Base-by-base conservation (phyloP, 2,888 invertebrate genomes). In the Hypomecis atomaria region DNA sequence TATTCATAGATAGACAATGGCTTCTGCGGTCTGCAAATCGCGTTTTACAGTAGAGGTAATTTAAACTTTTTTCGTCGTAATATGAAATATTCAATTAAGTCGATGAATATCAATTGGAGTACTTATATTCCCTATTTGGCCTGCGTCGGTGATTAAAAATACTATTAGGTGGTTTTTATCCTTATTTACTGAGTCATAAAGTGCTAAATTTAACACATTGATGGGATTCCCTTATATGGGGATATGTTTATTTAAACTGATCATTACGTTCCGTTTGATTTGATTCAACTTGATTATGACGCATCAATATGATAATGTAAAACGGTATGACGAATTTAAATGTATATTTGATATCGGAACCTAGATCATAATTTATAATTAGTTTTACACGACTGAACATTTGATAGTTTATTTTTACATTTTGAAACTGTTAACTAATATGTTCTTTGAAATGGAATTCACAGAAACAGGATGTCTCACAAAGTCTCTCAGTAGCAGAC, bases 161-260 rank as follows among this genome's bases (percentile, higher is more conserved):
- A 1, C 0, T 6, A 52, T 42, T 60, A 42, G 10, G 54, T 40
- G 13, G 34, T 42, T 54, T 53, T 13, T 23, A 11, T 53, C 54
- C 36, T 13, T 54, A 36, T 48, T 9, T n/a, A 49, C 8, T 48
- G 54, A 54, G 10, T 60, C 60, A 60, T 48, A 11, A 6, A 60
- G 42, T 43, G 60, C 48, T 42, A 60, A 48, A 23, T n/a, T 10
- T 34, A 47, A 54, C 48, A 48, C 54, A 6, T 36, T 13, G 43
- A 44, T 5, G 44, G 4, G 44, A 53, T 60, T 10, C 9, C 60
- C 48, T 48, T 34, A 60, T 54, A 60, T 43, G 54, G 54, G 7
- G 36, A n/a, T 7, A 10, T 36, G 23, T 45, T 45, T n/a, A n/a
- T n/a, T n/a, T n/a, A 45, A 23, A 45, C 23, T 33, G 23, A 23